A percentile compares a stretch with the other conserved stretches of the same genome.
phyloP scores from a whole-genome alignment of 2,797 vertebrate genomes.

The Tragopan temminckii region DNA sequence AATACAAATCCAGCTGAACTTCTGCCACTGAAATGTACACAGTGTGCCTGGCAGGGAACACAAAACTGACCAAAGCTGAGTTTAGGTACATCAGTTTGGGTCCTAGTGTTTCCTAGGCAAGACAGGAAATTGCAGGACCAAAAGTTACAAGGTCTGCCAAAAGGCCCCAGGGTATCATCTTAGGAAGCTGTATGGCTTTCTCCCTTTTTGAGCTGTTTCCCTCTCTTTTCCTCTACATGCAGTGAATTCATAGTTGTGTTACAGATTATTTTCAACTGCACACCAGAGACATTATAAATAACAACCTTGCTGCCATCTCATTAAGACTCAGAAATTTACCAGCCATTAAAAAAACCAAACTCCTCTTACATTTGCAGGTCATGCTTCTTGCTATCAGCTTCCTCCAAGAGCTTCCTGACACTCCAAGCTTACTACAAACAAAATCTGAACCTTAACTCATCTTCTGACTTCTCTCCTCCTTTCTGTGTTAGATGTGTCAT shows the following conservation, averaged over 20 bases:
- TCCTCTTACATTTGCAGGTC: neutral
- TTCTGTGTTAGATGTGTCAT: neutral
- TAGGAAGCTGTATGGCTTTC: neutral
- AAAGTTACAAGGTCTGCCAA: neutral
- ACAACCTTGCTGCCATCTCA: neutral
- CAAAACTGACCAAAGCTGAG: neutral
- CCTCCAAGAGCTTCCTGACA: neutral
- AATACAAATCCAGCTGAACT: neutral
- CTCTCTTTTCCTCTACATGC: neutral
- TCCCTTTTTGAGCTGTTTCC: neutral
- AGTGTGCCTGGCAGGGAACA: neutral
- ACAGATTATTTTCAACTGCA: neutral
- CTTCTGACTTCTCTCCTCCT: neutral
- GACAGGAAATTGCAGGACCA: neutral
- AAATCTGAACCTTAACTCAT: neutral
- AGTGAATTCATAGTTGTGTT: neutral
- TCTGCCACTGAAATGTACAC: neutral
- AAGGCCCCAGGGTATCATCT: neutral
- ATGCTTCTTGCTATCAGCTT: neutral
- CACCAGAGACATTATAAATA: neutral
- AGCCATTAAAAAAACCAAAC: neutral
- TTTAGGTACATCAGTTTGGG: neutral
- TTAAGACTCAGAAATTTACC: neutral
- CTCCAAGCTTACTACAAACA: neutral
- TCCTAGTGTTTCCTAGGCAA: neutral